A percentile compares a stretch with the other conserved stretches of the same genome.
Evolutionary conservation across 2,888 invertebrate genomes (phyloP).

Genomic region (Holacanthella duospinosa): DNA sequence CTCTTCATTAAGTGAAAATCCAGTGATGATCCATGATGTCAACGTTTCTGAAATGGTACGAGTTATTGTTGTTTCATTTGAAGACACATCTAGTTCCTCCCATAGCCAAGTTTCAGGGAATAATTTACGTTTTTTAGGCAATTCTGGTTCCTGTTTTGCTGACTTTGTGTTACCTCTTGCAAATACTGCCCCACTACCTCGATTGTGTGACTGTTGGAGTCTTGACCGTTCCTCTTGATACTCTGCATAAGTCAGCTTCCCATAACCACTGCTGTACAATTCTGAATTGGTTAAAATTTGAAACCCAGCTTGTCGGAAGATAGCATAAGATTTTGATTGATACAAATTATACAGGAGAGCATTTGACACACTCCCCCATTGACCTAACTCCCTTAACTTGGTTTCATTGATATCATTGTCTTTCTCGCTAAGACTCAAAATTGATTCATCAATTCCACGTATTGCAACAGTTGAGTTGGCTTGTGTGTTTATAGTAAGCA

Average conservation of each 20-base stretch:
- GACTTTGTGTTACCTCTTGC: neutral
- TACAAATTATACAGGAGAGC: no score
- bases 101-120: neutral
- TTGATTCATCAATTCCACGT: neutral
- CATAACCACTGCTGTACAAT: neutral
- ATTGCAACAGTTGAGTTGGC: neutral
- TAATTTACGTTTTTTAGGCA: neutral
- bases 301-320: neutral
- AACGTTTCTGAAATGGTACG: neutral
- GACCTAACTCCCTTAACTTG: neutral
- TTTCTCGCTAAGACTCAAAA: neutral
- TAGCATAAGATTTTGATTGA: neutral
- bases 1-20: neutral
- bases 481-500: neutral
- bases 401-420: neutral
- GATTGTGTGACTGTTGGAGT: neutral
- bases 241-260: neutral
- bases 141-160: no score
- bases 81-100: neutral
- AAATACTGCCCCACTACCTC: neutral
- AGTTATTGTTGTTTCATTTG: neutral
- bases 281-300: neutral
- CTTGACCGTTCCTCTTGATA: neutral
- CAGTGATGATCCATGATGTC: neutral
- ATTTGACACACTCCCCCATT: neutral